Evolutionary conservation across 1,140 invertebrate genomes (phyloP).

Genomic region (Papilio aristodemus): DNA sequence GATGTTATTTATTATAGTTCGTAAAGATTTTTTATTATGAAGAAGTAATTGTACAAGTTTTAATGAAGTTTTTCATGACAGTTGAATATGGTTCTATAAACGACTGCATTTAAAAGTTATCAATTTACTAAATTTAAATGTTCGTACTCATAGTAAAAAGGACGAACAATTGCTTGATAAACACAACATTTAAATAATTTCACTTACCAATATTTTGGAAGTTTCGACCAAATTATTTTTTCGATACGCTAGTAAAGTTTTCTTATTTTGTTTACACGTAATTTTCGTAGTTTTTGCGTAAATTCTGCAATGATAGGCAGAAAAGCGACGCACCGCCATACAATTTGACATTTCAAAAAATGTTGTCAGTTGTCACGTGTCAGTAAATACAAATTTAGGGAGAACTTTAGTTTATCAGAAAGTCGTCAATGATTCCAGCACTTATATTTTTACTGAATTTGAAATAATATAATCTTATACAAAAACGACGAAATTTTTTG

Average conservation of each 20-base stretch:
- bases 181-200: not conserved
- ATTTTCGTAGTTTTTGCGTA: conserved; percentile 58
- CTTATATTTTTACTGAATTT: not conserved
- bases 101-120: not conserved
- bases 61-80: not conserved
- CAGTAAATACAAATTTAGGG: not conserved
- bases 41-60: not conserved
- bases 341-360: conserved; percentile 62
- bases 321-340: conserved; percentile 71
- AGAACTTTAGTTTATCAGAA: not conserved
- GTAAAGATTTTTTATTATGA: not conserved
- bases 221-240: conserved; percentile 37
- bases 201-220: conserved; percentile 54
- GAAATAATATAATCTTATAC: not conserved
- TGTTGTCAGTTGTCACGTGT: conserved; percentile 23
- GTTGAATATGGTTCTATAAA: not conserved
- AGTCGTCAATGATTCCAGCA: not conserved
- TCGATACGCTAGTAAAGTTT: conserved; percentile 41
- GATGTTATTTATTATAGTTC: not conserved
- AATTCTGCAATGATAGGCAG: conserved; percentile 74
- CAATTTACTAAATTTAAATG: conserved; percentile 14
- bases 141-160: not conserved
- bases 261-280: conserved; percentile 52
- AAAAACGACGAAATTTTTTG: too few relatives aligned
- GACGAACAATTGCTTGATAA: not conserved